A percentile compares a stretch with the other conserved stretches of the same genome.
These are phyloP conservation scores for Rhipidura dahli DNA, from an alignment of 2,113 vertebrate genomes.

Conservation along the genomic window DNA sequence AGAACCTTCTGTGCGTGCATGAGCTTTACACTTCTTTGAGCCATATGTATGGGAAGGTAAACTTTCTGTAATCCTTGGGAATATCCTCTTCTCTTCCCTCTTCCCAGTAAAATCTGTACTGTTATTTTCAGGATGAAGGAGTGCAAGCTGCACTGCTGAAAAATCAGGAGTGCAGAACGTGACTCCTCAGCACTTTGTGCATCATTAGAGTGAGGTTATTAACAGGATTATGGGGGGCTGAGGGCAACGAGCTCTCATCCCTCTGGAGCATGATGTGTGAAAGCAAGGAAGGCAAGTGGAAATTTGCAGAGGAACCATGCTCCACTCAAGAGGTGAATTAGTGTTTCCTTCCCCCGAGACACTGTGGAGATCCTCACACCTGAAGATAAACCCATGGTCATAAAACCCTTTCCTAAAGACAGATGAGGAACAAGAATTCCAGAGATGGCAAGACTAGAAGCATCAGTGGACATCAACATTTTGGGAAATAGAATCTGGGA, in stretches of 20 bases:
- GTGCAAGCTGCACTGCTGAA: not conserved
- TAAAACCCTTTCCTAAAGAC: not conserved
- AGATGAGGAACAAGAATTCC: not conserved
- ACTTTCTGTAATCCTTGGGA: not conserved
- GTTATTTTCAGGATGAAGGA: not conserved
- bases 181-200: not conserved
- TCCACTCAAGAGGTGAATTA: not conserved
- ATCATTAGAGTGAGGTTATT: not conserved
- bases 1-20: accelerated
- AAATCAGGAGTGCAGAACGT: not conserved
- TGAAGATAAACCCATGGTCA: not conserved
- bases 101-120: not conserved
- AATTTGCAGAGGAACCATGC: not conserved
- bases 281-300: not conserved
- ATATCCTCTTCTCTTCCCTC: not conserved
- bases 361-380: not conserved
- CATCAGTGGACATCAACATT: not conserved
- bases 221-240: not conserved
- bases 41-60: not conserved
- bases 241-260: not conserved
- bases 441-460: not conserved
- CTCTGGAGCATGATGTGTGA: not conserved
- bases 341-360: not conserved
- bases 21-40: not conserved
- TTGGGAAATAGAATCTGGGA: not conserved